These are phyloP conservation scores for Caenorhabditis japonica DNA, from an alignment of 2,888 invertebrate genomes.

Conservation along the genomic window DNA sequence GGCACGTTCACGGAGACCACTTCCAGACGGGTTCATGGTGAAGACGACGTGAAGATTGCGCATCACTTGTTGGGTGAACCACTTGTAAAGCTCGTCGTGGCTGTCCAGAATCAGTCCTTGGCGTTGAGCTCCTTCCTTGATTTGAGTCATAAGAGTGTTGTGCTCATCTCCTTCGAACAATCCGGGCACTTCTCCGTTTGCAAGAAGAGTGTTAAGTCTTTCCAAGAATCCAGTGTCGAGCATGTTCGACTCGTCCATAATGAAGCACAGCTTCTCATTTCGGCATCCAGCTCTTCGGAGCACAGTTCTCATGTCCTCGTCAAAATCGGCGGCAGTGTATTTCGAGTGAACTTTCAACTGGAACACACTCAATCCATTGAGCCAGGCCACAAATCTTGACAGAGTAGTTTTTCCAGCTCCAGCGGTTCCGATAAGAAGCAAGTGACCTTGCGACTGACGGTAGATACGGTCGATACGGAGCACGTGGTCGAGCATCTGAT, in stretches of 20 bases:
- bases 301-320: slow-evolving; percentile 90
- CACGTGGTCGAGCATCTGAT: slow-evolving; percentile 98
- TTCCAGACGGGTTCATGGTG: slow-evolving; percentile 99
- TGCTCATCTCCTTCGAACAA: slow-evolving; percentile 89
- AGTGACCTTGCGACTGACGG: slow-evolving; percentile 89
- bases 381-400: slow-evolving; percentile 99
- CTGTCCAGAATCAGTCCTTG: slow-evolving; percentile 98
- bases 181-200: slow-evolving; percentile 90
- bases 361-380: slow-evolving; percentile 98
- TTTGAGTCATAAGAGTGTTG: slow-evolving; percentile 98
- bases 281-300: slow-evolving; percentile 80
- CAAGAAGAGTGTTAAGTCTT: slow-evolving; percentile 97
- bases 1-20: slow-evolving; percentile 96
- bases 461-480: slow-evolving; percentile 98
- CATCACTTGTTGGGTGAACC: slow-evolving; percentile 97
- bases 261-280: slow-evolving; percentile 98
- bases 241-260: slow-evolving; percentile 95
- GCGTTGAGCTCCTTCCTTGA: slow-evolving; percentile 97
- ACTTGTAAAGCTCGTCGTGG: slow-evolving; percentile 97
- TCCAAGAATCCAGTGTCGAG: slow-evolving; percentile 98
- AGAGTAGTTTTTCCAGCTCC: slow-evolving; percentile 99
- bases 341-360: slow-evolving; percentile 92
- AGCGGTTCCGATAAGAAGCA: slow-evolving; percentile 96
- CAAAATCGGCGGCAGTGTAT: slow-evolving; percentile 98
- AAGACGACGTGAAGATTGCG: slow-evolving; percentile 98